These are phyloP conservation scores for Contarinia nasturtii DNA, from an alignment of 1,140 invertebrate genomes.

Conservation along the genomic window DNA sequence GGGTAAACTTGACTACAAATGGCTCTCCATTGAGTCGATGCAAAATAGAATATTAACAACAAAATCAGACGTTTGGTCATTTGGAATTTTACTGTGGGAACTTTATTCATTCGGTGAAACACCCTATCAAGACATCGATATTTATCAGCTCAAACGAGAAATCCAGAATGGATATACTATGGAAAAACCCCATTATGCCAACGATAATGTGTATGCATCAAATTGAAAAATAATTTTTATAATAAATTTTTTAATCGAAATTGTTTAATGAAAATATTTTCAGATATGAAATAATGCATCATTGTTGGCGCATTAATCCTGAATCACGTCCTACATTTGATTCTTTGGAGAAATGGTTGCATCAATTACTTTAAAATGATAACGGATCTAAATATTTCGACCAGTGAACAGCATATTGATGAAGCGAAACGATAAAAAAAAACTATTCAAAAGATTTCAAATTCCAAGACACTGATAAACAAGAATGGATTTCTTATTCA, in stretches of 20 bases:
- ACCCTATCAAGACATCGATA: slow-evolving; percentile 55
- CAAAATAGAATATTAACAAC: background rate
- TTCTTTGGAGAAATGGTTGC: background rate
- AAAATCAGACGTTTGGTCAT: slow-evolving; percentile 68
- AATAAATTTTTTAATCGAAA: background rate
- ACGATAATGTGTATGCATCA: background rate
- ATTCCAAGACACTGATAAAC: too few species aligned
- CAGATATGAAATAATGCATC: background rate
- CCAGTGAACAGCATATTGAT: too few species aligned
- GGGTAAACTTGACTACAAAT: background rate
- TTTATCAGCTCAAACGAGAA: background rate
- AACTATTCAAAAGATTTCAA: too few species aligned
- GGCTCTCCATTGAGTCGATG: background rate
- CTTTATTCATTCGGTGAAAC: slow-evolving; percentile 74
- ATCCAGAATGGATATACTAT: background rate
- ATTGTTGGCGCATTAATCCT: background rate
- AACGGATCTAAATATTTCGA: too few species aligned
- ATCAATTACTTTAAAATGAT: background rate
- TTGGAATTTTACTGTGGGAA: slow-evolving; percentile 82
- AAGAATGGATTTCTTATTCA: too few species aligned
- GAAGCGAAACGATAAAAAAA: too few species aligned
- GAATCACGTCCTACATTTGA: background rate
- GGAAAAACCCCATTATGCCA: background rate
- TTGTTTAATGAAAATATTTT: background rate
- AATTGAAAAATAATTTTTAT: background rate